These are phyloP conservation scores for Dermochelys coriacea DNA, from an alignment of 2,797 vertebrate genomes.

Conservation along the genomic window DNA sequence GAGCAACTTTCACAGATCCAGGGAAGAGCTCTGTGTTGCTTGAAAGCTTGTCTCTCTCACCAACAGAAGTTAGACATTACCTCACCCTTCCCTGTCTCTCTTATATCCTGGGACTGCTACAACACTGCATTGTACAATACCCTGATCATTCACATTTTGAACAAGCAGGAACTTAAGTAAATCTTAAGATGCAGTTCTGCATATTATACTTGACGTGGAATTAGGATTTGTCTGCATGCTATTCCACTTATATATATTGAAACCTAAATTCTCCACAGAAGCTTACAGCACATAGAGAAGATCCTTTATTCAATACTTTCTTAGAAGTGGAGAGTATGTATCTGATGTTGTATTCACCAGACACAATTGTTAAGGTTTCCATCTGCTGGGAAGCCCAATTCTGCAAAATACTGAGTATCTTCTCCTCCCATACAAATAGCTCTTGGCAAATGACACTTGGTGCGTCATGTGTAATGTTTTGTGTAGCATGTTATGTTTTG, in stretches of 20 bases:
- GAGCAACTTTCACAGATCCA: too few relatives aligned
- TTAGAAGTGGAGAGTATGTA: background rate
- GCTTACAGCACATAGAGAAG: background rate
- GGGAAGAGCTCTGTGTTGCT: too few relatives aligned
- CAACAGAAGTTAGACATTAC: background rate
- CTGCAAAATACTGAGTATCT: background rate
- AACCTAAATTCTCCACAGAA: background rate
- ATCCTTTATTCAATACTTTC: background rate
- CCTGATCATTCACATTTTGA: too few relatives aligned
- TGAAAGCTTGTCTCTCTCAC: too few relatives aligned
- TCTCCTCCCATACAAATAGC: background rate
- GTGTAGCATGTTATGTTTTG: background rate
- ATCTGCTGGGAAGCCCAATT: background rate
- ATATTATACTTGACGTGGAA: background rate
- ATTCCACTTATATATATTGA: background rate
- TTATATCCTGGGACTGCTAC: background rate
- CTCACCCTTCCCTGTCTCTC: fast-evolving
- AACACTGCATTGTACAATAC: too few relatives aligned
- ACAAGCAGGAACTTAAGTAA: background rate
- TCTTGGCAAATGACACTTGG: background rate
- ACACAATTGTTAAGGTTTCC: background rate
- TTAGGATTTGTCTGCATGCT: background rate
- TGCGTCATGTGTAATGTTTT: background rate
- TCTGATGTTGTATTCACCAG: background rate
- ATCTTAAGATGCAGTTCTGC: background rate